Base-by-base conservation (phyloP, 2,888 invertebrate genomes). In the Orthonevra nobilis region DNA sequence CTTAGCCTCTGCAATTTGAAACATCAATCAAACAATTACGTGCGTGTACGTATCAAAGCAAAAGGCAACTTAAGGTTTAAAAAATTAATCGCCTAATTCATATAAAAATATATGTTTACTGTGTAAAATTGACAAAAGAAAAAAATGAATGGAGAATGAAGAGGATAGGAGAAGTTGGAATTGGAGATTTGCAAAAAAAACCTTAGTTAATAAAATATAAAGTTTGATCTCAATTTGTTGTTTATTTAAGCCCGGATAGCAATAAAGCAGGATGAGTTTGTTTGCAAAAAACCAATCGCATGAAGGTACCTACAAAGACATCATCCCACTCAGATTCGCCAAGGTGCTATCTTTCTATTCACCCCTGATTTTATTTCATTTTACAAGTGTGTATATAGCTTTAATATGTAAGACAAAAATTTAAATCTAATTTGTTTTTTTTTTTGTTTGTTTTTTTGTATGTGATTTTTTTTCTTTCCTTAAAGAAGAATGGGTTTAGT, bases 371-470 rank as follows among this genome's bases (percentile, higher is more conserved):
- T n/a, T 26, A 10, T 28, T 19, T 12, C 4, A n/a, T 36, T 46
- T 23, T 30, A 23, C 3, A 9, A 20, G 9, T 7, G 12, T 19
- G 30, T 9, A 10, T 38, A 19, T 38, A n/a, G n/a, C n/a, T n/a
- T n/a, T n/a, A 48, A 40, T 34, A 58, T 64, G 20, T 66, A 60
- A 28, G 68, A 68, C 60, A 46, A 54, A 77, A 70, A 70, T 38
- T 58, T 58, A 70, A 46, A 77, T 44, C 75, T 77, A 77, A 3
- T 32, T 54, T 7, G n/a, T n/a, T n/a, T n/a, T n/a, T n/a, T 34
- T 34, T 32, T 46, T 48, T 34, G 19, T 46, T 14, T 40, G 10
- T 9, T 38, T 38, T 54, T 30, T 10, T 28, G 14, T 4, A 23
- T 23, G 23, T 23, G 23, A 23, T 10, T 7, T 42, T 34, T 42